These are phyloP conservation scores for Philypnodon macrostomus DNA, from an alignment of 2,797 vertebrate species.

Conservation along the genomic window DNA sequence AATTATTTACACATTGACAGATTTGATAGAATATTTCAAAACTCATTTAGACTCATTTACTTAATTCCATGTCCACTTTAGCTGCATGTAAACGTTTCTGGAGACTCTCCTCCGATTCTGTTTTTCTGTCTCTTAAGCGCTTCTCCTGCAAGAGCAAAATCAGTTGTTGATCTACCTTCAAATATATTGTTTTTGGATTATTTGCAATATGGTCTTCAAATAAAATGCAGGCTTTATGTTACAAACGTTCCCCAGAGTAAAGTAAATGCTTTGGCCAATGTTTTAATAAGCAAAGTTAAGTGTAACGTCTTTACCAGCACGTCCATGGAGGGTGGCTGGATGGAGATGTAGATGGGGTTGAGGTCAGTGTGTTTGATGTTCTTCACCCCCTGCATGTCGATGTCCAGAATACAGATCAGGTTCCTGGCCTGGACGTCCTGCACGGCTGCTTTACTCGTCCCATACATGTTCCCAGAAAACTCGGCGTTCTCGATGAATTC, in stretches of 20 bases:
- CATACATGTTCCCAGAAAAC: conserved; percentile 95
- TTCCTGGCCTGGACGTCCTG: conserved; percentile 89
- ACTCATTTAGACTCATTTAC: conserved; percentile 72
- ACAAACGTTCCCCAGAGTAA: too few relatives aligned
- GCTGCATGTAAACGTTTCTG: conserved; percentile 84
- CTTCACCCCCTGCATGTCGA: conserved; percentile 95
- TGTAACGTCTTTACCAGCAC: conserved; percentile 86
- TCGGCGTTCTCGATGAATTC: conserved; percentile 91
- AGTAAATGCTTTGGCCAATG: too few relatives aligned
- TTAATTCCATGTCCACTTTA: conserved; percentile 82
- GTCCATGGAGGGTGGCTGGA: conserved; percentile 88
- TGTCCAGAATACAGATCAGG: conserved; percentile 93
- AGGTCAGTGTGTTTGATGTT: conserved; percentile 91
- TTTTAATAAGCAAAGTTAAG: too few relatives aligned
- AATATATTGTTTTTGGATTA: not conserved
- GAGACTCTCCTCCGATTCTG: conserved; percentile 90
- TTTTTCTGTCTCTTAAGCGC: conserved; percentile 86
- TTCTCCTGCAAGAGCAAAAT: conserved; percentile 88
- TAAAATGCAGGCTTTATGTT: too few relatives aligned
- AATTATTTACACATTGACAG: not conserved
- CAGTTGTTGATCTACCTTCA: too few relatives aligned
- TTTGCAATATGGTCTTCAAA: too few relatives aligned
- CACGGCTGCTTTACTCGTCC: conserved; percentile 92
- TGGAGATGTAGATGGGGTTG: conserved; percentile 88
- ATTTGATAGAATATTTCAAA: not conserved